A percentile compares a stretch with the other conserved stretches of the same genome.
Evolutionary conservation across 2,888 invertebrate species (phyloP).

Genomic region (Hecatera dysodea): DNA sequence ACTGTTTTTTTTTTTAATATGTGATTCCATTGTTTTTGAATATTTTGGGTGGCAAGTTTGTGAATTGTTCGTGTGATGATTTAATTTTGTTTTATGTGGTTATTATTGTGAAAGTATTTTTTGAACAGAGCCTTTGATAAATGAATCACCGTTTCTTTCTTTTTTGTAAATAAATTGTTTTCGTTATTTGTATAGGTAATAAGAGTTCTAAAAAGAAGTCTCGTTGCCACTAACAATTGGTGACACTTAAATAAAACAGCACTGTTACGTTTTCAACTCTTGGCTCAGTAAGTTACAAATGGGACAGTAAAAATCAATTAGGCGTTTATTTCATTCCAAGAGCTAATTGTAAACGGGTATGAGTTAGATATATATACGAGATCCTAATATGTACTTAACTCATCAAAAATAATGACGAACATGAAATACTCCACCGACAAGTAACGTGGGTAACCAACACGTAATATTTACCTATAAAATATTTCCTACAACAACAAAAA

Average conservation of each 20-base stretch:
- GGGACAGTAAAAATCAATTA: too few species aligned
- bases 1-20: slow-evolving; percentile 39
- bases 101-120: slow-evolving; percentile 14
- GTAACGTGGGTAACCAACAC: not conserved
- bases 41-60: slow-evolving; percentile 5
- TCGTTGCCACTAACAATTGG: too few species aligned
- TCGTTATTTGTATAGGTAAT: not conserved
- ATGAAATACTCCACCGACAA: not conserved
- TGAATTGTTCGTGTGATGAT: not conserved
- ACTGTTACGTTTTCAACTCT: not conserved
- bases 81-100: not conserved
- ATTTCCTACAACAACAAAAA: not conserved
- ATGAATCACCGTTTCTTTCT: not conserved
- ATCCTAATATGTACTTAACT: too few species aligned
- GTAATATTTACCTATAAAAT: not conserved
- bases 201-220: too few species aligned
- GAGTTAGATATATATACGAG: too few species aligned
- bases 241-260: not conserved
- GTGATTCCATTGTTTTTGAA: slow-evolving; percentile 38
- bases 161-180: too few species aligned
- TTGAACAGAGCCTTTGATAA: not conserved
- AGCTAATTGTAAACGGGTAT: not conserved
- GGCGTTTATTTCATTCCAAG: not conserved
- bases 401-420: not conserved
- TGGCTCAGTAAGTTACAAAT: too few species aligned